Evolutionary conservation across 1,140 invertebrate genomes (phyloP).

Genomic region (Protaetia brevitarsis): DNA sequence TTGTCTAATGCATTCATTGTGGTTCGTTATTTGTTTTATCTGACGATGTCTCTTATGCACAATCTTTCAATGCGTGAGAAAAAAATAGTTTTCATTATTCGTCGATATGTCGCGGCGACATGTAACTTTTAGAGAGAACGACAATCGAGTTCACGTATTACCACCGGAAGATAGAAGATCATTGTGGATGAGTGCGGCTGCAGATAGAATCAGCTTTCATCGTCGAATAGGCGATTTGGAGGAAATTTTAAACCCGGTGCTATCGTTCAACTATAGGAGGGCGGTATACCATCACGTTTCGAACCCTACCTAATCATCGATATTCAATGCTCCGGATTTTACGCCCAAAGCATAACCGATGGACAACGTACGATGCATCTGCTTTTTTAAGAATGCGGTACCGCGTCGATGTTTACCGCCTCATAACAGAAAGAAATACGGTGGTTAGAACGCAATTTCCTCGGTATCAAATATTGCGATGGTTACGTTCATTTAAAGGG

Average conservation of each 20-base stretch:
- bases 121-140: no score
- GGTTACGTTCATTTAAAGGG: not conserved
- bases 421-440: not conserved
- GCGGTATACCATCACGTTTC: not conserved
- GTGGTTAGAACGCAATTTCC: not conserved
- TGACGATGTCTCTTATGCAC: no score
- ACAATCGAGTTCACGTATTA: no score
- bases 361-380: not conserved
- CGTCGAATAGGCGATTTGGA: not conserved
- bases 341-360: not conserved
- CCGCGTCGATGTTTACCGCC: not conserved
- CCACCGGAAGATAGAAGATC: not conserved
- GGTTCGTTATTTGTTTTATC: not conserved
- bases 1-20: constrained; percentile 9
- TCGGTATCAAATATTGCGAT: not conserved
- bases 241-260: not conserved
- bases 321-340: not conserved
- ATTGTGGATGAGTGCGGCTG: not conserved
- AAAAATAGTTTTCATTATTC: no score
- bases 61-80: no score
- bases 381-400: not conserved
- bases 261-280: not conserved
- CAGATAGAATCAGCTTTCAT: not conserved
- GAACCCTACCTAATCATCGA: not conserved
- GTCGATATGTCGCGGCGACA: no score